phyloP scores from a whole-genome alignment of 2,888 invertebrate species.

The Hirtodrosophila alboralis region DNA sequence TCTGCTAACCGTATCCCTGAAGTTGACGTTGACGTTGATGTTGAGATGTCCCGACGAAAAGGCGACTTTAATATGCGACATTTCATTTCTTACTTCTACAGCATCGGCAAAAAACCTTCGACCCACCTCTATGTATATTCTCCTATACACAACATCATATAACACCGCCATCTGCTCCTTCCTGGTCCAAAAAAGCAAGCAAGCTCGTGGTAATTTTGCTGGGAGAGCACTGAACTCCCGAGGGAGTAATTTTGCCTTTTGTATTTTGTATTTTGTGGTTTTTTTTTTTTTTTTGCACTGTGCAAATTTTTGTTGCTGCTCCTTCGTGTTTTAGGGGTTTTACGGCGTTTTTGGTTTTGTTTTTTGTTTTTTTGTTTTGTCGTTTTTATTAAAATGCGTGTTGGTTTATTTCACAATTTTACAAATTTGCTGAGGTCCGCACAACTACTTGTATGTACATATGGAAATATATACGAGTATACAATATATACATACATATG shows the following conservation, averaged over 20 bases:
- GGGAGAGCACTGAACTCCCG: slow-evolving; percentile 40
- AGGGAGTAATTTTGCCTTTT: slow-evolving; percentile 75
- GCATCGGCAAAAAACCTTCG: slow-evolving; percentile 30
- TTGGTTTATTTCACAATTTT: slow-evolving; percentile 52
- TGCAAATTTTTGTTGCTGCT: slow-evolving; percentile 39
- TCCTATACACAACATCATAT: slow-evolving; percentile 17
- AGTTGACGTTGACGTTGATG: slow-evolving; percentile 33
- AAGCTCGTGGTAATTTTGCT: slow-evolving; percentile 42
- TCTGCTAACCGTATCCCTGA: slow-evolving; percentile 14
- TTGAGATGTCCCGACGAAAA: slow-evolving; percentile 30
- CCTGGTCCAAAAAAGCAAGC: slow-evolving; percentile 4
- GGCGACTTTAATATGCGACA: slow-evolving; percentile 68
- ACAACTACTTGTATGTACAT: slow-evolving; percentile 16
- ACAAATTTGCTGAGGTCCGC: slow-evolving; percentile 56
- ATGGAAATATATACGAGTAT: not conserved
- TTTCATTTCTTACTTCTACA: slow-evolving; percentile 54
- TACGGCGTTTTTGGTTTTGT: slow-evolving; percentile 23
- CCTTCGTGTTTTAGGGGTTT: slow-evolving; percentile 31
- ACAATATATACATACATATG: slow-evolving; percentile 7
- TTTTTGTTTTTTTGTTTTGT: slow-evolving; percentile 22
- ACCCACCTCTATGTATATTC: slow-evolving; percentile 3
- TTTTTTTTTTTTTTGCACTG: slow-evolving; percentile 29
- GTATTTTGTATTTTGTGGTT: slow-evolving; percentile 63
- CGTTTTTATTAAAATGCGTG: slow-evolving; percentile 46
- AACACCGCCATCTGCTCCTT: slow-evolving; percentile 4